A percentile compares a stretch with the other conserved stretches of the same genome.
phyloP scores from a whole-genome alignment of 2,113 vertebrate genomes.

The Bufo bufo region DNA sequence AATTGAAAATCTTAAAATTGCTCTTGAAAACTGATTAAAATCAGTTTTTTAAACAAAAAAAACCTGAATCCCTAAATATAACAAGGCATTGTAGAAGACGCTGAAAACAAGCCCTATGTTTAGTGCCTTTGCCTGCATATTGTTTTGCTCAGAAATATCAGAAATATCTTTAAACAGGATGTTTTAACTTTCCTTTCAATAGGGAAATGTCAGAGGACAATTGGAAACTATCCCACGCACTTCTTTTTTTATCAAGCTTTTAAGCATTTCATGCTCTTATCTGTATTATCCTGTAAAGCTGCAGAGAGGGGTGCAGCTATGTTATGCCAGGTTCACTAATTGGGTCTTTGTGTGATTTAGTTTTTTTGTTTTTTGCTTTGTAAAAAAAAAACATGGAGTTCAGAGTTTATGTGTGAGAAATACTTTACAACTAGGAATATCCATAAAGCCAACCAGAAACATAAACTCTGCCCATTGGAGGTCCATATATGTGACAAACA shows the following conservation, averaged over 20 bases:
- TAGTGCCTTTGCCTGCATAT: neutral
- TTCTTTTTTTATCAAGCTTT: neutral
- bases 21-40: neutral
- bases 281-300: neutral
- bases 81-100: neutral
- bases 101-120: neutral
- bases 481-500: no score
- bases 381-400: neutral
- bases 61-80: neutral
- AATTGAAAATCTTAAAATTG: neutral
- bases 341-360: neutral
- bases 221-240: conserved; percentile 20
- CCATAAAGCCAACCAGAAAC: no score
- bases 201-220: conserved; percentile 22
- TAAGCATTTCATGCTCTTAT: neutral
- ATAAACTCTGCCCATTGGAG: no score
- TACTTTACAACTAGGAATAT: neutral
- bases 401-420: neutral
- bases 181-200: conserved; percentile 20
- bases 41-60: neutral
- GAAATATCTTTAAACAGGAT: conserved; percentile 44
- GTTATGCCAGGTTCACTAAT: neutral
- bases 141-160: conserved; percentile 17
- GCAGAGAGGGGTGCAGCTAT: neutral
- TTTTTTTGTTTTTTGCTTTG: neutral